Percentiles rank a stretch among this genome's conserved stretches.
Evolutionary conservation across 2,888 invertebrate species (phyloP).

Genomic region (Timema podura): DNA sequence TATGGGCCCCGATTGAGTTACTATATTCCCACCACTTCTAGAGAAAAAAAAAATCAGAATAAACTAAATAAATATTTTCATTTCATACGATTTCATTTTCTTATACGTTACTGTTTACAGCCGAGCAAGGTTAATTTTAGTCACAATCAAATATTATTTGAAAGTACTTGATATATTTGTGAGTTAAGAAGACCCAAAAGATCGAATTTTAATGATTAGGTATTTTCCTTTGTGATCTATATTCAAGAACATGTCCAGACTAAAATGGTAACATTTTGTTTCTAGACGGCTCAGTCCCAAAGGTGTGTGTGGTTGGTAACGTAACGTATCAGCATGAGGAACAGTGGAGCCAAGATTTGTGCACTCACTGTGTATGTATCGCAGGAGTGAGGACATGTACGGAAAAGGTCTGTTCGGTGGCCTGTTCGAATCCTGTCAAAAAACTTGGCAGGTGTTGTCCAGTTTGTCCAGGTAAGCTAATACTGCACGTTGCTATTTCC

Average conservation of each 20-base stretch:
- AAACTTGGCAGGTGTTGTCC: constrained; percentile 36
- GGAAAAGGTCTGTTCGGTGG: constrained; percentile 33
- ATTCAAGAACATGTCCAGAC: not conserved
- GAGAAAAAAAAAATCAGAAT: too few species aligned
- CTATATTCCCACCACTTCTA: too few species aligned
- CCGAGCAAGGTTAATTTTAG: too few species aligned
- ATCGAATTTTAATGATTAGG: not conserved
- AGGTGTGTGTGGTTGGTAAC: constrained; percentile 34
- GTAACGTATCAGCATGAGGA: constrained; percentile 35
- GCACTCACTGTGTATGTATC: constrained; percentile 46
- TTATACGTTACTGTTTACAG: too few species aligned
- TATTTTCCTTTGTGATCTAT: not conserved
- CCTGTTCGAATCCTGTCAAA: constrained; percentile 33
- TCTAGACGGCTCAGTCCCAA: constrained; percentile 18
- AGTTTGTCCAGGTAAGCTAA: constrained; percentile 30
- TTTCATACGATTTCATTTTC: too few species aligned
- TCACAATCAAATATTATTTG: too few species aligned
- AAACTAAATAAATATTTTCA: too few species aligned
- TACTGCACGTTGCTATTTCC: not conserved
- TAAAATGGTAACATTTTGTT: not conserved
- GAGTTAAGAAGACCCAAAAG: too few species aligned
- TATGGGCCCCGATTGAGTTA: too few species aligned
- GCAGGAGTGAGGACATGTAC: constrained; percentile 39
- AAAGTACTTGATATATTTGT: too few species aligned
- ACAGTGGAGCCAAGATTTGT: constrained; percentile 46